Conservation (phyloP, 2,113 vertebrate species). For the Climacteris rufus region DNA sequence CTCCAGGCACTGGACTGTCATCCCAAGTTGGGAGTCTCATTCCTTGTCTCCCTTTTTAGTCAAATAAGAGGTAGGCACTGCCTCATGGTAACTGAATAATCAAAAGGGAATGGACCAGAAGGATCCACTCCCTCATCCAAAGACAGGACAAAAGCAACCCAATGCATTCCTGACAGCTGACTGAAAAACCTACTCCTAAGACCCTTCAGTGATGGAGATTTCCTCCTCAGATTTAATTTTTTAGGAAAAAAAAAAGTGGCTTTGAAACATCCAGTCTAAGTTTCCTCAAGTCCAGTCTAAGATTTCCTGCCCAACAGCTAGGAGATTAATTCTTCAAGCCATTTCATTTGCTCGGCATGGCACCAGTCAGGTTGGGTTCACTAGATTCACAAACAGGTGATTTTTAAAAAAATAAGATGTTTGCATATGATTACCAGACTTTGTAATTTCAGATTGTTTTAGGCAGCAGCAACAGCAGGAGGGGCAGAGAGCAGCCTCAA, state of each 20-base stretch:
- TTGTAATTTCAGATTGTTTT: neutral
- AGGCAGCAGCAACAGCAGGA: neutral
- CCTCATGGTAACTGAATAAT: neutral
- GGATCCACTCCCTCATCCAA: neutral
- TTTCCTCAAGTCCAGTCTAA: neutral
- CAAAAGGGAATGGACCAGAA: neutral
- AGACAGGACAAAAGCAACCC: neutral
- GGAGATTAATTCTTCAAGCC: neutral
- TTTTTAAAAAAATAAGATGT: rapidly evolving
- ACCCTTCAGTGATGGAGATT: neutral
- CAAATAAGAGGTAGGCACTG: neutral
- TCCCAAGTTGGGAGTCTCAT: neutral
- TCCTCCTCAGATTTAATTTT: neutral
- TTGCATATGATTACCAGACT: neutral
- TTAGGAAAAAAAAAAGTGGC: neutral
- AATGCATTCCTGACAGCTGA: neutral
- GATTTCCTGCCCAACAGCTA: neutral
- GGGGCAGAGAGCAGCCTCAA: neutral
- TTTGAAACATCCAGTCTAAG: neutral
- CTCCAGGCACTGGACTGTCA: neutral
- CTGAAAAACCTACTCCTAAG: neutral
- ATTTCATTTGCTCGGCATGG: neutral
- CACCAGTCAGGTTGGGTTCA: neutral
- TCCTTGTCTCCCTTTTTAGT: neutral
- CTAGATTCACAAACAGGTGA: neutral